These are phyloP conservation scores for Dolomedes plantarius DNA, from an alignment of 2,888 invertebrate species.

Conservation along the genomic window DNA sequence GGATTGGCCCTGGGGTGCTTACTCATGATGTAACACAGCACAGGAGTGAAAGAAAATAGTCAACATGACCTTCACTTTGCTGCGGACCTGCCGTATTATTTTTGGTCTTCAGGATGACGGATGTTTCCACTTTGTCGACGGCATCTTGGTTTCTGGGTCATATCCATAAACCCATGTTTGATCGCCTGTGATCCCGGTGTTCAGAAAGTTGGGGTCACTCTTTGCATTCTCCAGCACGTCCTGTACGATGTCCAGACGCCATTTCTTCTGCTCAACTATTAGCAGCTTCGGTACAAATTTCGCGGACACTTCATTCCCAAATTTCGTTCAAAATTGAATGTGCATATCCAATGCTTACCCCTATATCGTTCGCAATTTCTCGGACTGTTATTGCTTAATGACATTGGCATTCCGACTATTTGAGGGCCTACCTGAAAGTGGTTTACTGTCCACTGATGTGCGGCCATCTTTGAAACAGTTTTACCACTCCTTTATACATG, in stretches of 20 bases:
- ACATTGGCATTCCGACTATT: neutral
- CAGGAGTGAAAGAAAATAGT: too few relatives aligned
- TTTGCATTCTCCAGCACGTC: constrained; percentile 17
- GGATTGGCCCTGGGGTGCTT: too few relatives aligned
- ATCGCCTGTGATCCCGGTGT: too few relatives aligned
- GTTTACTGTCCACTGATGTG: too few relatives aligned
- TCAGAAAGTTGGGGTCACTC: too few relatives aligned
- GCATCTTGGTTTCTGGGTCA: too few relatives aligned
- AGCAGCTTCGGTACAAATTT: too few relatives aligned
- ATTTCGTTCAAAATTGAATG: constrained; percentile 2
- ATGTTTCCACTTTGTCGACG: neutral
- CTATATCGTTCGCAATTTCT: too few relatives aligned
- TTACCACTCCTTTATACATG: neutral
- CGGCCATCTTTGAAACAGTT: neutral
- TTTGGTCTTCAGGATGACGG: too few relatives aligned
- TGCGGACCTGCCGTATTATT: too few relatives aligned
- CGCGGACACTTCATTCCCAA: neutral
- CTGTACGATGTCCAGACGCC: neutral
- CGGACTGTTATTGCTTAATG: neutral
- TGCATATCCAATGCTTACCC: neutral
- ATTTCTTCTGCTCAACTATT: constrained; percentile 9
- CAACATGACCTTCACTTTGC: too few relatives aligned
- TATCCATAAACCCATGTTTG: too few relatives aligned
- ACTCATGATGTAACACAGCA: constrained; percentile 4
- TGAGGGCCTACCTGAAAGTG: neutral